Conservation (phyloP, 1,140 invertebrate species). For the Periplaneta americana region DNA sequence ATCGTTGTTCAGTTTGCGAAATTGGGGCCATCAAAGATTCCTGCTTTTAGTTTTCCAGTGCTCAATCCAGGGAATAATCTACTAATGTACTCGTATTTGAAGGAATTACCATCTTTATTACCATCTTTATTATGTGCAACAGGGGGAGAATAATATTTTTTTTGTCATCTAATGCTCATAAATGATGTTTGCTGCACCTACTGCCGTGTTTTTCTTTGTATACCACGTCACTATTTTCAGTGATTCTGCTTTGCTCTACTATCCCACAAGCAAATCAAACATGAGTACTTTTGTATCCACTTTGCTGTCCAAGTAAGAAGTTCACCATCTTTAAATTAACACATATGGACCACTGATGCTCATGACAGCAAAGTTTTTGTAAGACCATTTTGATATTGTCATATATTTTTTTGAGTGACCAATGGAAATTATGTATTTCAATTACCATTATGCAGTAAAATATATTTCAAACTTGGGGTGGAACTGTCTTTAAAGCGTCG, state of each 20-base stretch:
- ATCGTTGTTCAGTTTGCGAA: neutral
- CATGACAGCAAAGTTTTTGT: neutral
- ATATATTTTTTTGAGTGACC: neutral
- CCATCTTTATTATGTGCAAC: neutral
- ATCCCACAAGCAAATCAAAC: neutral
- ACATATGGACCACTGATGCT: no score
- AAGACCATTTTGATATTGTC: neutral
- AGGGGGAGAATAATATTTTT: neutral
- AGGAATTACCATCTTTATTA: neutral
- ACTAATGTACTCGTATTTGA: neutral
- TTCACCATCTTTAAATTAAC: no score
- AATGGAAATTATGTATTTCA: neutral
- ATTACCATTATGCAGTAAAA: neutral
- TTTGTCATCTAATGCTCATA: neutral
- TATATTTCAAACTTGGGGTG: neutral
- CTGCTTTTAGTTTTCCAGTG: neutral
- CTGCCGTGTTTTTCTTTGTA: neutral
- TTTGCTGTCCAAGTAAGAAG: no score
- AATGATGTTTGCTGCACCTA: neutral
- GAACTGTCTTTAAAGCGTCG: neutral
- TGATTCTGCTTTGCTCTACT: neutral
- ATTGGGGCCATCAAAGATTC: neutral
- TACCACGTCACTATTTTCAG: neutral
- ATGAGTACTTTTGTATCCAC: neutral
- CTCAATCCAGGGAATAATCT: neutral